Evolutionary conservation across 2,888 invertebrate genomes (phyloP).

Genomic region (Acrobasis consociella): DNA sequence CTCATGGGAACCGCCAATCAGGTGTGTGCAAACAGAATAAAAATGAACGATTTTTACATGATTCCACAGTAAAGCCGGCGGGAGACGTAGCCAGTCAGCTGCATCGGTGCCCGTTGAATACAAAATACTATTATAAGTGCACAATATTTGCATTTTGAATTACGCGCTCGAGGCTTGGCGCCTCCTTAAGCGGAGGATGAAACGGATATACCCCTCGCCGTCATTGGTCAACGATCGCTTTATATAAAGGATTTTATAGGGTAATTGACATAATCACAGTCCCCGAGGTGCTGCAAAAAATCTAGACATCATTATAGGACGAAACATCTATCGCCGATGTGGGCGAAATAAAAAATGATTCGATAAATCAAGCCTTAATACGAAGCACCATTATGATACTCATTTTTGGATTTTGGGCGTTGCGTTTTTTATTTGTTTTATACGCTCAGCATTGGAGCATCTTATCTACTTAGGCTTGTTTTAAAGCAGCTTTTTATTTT

Average conservation of each 20-base stretch:
- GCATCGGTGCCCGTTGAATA: constrained; percentile 69
- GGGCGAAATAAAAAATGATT: constrained; percentile 6
- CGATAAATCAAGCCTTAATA: not conserved
- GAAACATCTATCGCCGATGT: constrained; percentile 1
- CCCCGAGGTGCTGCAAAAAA: constrained; percentile 4
- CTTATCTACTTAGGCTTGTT: not conserved
- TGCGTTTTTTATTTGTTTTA: not conserved
- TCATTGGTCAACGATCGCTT: constrained; percentile 25
- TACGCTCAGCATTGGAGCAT: not conserved
- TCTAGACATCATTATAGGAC: constrained; percentile 6
- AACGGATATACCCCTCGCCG: constrained; percentile 20
- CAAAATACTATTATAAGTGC: constrained; percentile 76
- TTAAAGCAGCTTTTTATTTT: not conserved
- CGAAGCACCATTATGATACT: constrained; percentile 2
- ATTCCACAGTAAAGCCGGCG: constrained; percentile 76
- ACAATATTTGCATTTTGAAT: constrained; percentile 80
- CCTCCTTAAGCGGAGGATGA: constrained; percentile 40
- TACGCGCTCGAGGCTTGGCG: constrained; percentile 67
- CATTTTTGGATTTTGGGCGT: not conserved
- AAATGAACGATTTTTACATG: constrained; percentile 78
- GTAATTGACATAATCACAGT: constrained; percentile 20
- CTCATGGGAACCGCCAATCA: constrained; percentile 79
- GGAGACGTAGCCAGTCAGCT: constrained; percentile 66
- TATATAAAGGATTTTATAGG: constrained; percentile 12
- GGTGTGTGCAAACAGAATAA: constrained; percentile 71